A percentile compares a stretch with the other conserved stretches of the same genome.
phyloP scores from a whole-genome alignment of 2,888 invertebrate genomes.

The Cacoxenus indagator region DNA sequence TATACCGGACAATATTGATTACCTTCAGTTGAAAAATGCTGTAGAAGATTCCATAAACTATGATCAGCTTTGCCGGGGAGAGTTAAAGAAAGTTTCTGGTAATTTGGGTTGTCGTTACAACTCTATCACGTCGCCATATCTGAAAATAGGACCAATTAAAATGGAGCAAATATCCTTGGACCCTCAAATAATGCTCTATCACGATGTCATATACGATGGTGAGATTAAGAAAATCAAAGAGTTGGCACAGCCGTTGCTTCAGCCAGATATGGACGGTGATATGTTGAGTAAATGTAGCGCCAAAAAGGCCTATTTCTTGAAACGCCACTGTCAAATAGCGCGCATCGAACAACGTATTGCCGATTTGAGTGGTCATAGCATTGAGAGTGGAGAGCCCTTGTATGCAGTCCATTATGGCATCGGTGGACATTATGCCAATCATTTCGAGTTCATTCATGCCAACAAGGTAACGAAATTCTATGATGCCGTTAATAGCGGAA shows the following conservation, averaged over 20 bases:
- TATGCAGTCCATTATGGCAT: conserved; percentile 32
- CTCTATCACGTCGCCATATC: conserved; percentile 17
- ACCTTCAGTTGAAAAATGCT: not conserved
- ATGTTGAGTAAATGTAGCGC: not conserved
- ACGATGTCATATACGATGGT: conserved; percentile 28
- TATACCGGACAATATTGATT: not conserved
- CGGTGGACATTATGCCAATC: conserved; percentile 33
- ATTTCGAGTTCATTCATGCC: conserved; percentile 25
- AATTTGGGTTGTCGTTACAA: conserved; percentile 31
- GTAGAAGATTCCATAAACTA: conserved; percentile 8
- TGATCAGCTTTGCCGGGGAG: conserved; percentile 24
- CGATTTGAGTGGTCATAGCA: conserved; percentile 35
- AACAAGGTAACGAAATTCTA: conserved; percentile 20
- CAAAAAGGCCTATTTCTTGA: not conserved
- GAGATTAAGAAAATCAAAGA: conserved; percentile 28
- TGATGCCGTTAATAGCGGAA: no score
- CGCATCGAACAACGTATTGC: conserved; percentile 25
- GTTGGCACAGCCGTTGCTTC: not conserved
- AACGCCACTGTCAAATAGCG: not conserved
- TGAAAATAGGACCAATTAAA: conserved; percentile 38
- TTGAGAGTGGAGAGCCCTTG: not conserved
- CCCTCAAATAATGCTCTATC: conserved; percentile 34
- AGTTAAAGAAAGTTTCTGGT: not conserved
- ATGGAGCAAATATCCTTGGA: conserved; percentile 37
- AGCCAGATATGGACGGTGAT: not conserved